phyloP scores from a whole-genome alignment of 2,113 vertebrate species.

The Oncorhynchus nerka region DNA sequence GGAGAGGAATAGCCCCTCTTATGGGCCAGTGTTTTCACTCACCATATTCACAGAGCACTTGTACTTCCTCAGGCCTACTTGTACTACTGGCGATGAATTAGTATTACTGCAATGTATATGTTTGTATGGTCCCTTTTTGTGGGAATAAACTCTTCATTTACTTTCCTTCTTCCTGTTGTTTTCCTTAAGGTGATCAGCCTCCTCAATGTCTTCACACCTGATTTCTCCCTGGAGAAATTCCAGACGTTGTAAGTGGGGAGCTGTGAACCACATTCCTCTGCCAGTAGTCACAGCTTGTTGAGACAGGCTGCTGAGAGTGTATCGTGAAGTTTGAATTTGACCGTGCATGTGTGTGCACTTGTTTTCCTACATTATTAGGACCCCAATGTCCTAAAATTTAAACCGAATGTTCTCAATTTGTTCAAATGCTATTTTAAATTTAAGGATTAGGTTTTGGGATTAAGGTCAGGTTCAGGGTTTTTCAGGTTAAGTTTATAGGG shows the following conservation, averaged over 20 bases:
- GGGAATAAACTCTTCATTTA: background rate
- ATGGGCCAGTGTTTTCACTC: no score
- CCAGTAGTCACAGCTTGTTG: conserved; percentile 46
- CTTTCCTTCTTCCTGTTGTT: background rate
- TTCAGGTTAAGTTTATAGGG: background rate
- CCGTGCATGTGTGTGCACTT: background rate
- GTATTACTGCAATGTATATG: no score
- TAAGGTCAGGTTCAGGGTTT: background rate
- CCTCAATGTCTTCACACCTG: conserved; percentile 80
- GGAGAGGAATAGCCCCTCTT: no score
- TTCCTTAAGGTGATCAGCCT: conserved; percentile 75
- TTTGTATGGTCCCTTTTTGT: background rate
- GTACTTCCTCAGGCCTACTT: no score
- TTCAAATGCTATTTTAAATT: no score
- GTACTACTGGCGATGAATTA: no score
- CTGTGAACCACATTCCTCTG: conserved; percentile 48
- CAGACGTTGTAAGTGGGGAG: conserved; percentile 77
- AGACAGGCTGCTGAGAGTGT: conserved; percentile 23
- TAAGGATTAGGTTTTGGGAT: no score
- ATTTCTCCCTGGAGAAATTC: conserved; percentile 74
- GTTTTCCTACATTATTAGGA: no score
- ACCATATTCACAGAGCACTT: no score
- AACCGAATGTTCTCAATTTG: no score
- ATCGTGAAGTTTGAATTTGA: background rate
- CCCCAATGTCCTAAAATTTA: no score